Evolutionary conservation across 2,113 vertebrate species (phyloP).

Genomic region (Grammomys surdaster): DNA sequence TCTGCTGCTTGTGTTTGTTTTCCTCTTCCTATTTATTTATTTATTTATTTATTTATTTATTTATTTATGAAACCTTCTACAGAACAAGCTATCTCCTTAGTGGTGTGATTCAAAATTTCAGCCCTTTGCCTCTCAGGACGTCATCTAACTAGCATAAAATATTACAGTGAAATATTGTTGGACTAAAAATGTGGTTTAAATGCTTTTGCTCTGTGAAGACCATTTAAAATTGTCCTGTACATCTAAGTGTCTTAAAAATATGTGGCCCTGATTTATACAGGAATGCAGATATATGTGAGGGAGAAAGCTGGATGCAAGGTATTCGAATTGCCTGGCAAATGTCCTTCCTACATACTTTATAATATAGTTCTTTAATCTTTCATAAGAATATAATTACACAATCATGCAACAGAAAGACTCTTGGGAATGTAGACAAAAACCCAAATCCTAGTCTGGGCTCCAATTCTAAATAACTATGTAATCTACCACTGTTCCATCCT

Average conservation of each 20-base stretch:
- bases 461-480: neutral
- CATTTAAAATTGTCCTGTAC: neutral
- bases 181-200: neutral
- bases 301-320: neutral
- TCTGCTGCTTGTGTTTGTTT: constrained; percentile 34
- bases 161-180: neutral
- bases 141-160: constrained; percentile 48
- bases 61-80: neutral
- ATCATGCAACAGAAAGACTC: neutral
- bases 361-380: neutral
- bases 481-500: neutral
- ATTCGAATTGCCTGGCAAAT: neutral
- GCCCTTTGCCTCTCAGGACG: constrained; percentile 28
- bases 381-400: neutral
- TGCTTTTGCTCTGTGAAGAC: neutral
- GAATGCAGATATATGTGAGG: neutral
- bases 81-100: constrained; percentile 34
- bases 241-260: constrained; percentile 37
- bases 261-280: neutral
- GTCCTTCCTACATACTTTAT: neutral
- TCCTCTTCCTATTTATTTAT: neutral
- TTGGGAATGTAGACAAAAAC: neutral
- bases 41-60: constrained; percentile 31
- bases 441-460: neutral
- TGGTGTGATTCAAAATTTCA: constrained; percentile 9